Percentiles rank a stretch among this genome's conserved stretches.
These are phyloP conservation scores for Euclidia mi DNA, from an alignment of 2,888 invertebrate genomes.

Conservation along the genomic window DNA sequence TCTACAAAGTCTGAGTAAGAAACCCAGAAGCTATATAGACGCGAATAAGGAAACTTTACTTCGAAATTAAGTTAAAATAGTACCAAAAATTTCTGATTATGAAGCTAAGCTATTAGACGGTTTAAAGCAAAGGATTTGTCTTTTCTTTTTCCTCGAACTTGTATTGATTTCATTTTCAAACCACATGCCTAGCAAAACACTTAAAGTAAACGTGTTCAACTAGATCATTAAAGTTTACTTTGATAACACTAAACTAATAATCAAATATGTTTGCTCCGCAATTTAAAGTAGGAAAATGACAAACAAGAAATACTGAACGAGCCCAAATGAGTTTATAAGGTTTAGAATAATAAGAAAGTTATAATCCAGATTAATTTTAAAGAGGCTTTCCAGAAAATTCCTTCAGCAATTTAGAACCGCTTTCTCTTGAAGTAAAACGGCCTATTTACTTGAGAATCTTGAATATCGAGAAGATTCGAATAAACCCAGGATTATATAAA, in stretches of 20 bases:
- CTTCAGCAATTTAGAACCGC: conserved; percentile 22
- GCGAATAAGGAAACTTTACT: too few relatives aligned
- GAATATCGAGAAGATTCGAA: conserved; percentile 20
- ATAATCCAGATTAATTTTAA: conserved; percentile 44
- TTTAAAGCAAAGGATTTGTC: too few relatives aligned
- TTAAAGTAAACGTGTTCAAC: too few relatives aligned
- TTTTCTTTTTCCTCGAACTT: too few relatives aligned
- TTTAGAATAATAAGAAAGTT: conserved; percentile 31
- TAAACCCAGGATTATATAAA: conserved; percentile 15
- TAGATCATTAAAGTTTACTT: background rate
- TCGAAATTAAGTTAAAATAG: too few relatives aligned
- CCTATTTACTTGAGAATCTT: conserved; percentile 30
- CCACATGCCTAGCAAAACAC: too few relatives aligned
- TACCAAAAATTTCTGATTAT: too few relatives aligned
- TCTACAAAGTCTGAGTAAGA: too few relatives aligned
- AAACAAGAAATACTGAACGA: conserved; percentile 16
- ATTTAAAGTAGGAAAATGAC: conserved; percentile 14
- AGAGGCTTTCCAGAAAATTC: conserved; percentile 29
- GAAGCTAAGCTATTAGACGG: too few relatives aligned
- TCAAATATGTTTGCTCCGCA: background rate
- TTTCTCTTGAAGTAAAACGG: conserved; percentile 28
- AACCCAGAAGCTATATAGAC: too few relatives aligned
- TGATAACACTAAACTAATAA: conserved; percentile 1
- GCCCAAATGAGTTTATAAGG: conserved; percentile 30
- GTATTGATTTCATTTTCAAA: too few relatives aligned